These are phyloP conservation scores for Drosophila nannoptera DNA, from an alignment of 1,140 invertebrate species.

Conservation along the genomic window DNA sequence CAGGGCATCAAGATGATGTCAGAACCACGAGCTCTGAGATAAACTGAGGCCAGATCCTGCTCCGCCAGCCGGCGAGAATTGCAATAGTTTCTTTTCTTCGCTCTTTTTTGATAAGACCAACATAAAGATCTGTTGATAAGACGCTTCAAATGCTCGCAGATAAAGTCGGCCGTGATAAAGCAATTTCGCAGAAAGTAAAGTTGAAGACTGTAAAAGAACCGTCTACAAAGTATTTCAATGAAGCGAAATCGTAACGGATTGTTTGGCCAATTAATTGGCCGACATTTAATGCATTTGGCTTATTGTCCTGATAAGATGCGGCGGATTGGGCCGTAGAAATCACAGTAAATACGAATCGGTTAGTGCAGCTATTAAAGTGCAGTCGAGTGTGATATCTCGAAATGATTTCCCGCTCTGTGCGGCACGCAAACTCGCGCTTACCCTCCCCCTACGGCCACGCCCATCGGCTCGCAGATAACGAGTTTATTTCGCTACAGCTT, in stretches of 20 bases:
- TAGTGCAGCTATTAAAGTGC: slow-evolving; percentile 15
- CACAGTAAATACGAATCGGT: slow-evolving; percentile 9
- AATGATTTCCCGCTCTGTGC: slow-evolving; percentile 6
- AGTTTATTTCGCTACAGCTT: not conserved
- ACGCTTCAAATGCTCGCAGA: not conserved
- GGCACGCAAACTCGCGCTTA: slow-evolving; percentile 8
- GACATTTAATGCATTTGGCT: slow-evolving; percentile 4
- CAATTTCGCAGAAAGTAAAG: too few species aligned
- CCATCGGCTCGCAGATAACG: not conserved
- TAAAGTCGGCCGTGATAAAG: not conserved
- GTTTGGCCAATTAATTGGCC: too few species aligned
- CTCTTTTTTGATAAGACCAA: slow-evolving; percentile 1
- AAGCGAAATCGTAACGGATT: too few species aligned
- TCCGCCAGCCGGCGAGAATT: slow-evolving; percentile 14
- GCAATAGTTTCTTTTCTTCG: slow-evolving; percentile 8
- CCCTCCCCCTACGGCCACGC: not conserved
- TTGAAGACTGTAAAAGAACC: too few species aligned
- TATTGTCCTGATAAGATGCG: slow-evolving; percentile 1
- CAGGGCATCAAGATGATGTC: slow-evolving; percentile 43
- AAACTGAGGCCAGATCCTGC: not conserved
- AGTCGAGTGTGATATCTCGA: not conserved
- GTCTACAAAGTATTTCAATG: too few species aligned
- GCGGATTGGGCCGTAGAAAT: slow-evolving; percentile 1
- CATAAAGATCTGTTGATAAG: not conserved
- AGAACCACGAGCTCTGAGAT: slow-evolving; percentile 32